These are phyloP conservation scores for Brachyhypopomus gauderio DNA, from an alignment of 2,113 vertebrate genomes.

Conservation along the genomic window DNA sequence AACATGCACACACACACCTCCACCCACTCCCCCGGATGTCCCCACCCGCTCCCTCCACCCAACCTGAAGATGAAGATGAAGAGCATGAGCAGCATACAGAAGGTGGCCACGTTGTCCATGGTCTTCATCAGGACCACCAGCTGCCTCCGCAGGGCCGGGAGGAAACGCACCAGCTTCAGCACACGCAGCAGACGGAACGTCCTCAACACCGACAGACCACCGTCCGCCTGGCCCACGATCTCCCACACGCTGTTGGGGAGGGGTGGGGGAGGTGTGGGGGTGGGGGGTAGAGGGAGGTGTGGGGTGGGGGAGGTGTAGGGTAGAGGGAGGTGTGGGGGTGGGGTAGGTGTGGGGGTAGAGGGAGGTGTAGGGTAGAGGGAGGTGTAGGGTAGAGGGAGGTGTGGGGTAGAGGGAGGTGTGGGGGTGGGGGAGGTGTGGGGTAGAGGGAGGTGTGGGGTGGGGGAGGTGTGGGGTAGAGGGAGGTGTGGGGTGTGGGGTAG, in stretches of 20 bases:
- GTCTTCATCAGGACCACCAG: conserved; percentile 94
- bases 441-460: no score
- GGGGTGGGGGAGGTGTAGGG: no score
- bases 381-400: no score
- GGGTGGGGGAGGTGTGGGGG: not conserved
- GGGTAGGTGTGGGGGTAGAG: no score
- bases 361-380: no score
- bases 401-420: no score
- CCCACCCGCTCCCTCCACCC: not conserved
- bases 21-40: not conserved
- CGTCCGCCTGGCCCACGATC: conserved; percentile 88
- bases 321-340: no score
- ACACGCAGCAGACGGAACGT: conserved; percentile 91
- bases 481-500: no score
- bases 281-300: no score
- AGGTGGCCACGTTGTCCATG: conserved; percentile 95
- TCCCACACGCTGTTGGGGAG: conserved; percentile 86
- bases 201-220: conserved; percentile 85
- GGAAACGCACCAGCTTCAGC: conserved; percentile 89
- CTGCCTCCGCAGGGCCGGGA: conserved; percentile 89
- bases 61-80: conserved; percentile 97
- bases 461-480: no score
- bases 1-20: not conserved
- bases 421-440: not conserved
- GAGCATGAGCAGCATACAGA: conserved; percentile 94